Evolutionary conservation across 2,888 invertebrate species (phyloP).

Genomic region (Aspidapion aeneum): DNA sequence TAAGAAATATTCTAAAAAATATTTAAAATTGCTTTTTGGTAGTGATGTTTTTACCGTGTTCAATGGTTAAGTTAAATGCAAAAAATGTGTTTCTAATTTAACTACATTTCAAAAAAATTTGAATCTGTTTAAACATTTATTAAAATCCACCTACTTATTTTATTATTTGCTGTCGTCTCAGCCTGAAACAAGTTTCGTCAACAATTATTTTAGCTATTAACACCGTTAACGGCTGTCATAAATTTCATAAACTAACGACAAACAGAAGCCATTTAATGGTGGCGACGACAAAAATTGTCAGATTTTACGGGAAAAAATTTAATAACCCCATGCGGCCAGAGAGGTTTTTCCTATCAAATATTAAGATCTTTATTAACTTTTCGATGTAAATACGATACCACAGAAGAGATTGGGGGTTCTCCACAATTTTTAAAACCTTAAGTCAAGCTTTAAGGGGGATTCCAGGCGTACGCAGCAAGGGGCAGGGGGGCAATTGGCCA

Average conservation of each 20-base stretch:
- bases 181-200: not conserved
- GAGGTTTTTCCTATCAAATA: constrained; percentile 16
- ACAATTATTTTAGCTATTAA: constrained; percentile 2
- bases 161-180: not conserved
- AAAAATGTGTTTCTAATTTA: too few species aligned
- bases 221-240: constrained; percentile 7
- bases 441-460: too few species aligned
- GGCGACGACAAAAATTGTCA: constrained; percentile 22
- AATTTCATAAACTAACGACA: constrained; percentile 21
- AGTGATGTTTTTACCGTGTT: too few species aligned
- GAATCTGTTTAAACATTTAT: not conserved
- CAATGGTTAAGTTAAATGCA: too few species aligned
- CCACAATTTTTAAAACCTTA: not conserved
- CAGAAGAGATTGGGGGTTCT: not conserved
- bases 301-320: constrained; percentile 24
- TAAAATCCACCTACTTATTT: not conserved
- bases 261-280: constrained; percentile 22
- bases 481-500: too few species aligned
- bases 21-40: too few species aligned
- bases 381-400: constrained; percentile 12
- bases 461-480: too few species aligned
- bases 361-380: constrained; percentile 23
- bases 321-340: constrained; percentile 14
- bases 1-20: too few species aligned
- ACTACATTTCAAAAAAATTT: not conserved